Percentiles rank a stretch among this genome's conserved stretches.
Evolutionary conservation across 2,888 invertebrate species (phyloP).

Genomic region (Leptopilina drosophilae): DNA sequence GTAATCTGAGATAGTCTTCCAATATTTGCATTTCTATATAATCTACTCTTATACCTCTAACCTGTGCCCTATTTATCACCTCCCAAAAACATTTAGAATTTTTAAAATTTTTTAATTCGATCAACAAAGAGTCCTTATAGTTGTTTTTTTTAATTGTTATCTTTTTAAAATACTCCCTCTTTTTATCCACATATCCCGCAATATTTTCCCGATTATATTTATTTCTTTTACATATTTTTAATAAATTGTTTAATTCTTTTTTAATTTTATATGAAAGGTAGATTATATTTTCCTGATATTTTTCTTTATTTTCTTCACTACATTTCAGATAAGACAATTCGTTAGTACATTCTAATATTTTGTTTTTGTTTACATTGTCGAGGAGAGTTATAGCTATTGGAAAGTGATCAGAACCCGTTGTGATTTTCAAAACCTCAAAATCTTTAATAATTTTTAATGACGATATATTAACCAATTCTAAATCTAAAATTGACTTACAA

Average conservation of each 20-base stretch:
- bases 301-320: too few relatives aligned
- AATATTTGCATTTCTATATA: background rate
- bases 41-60: background rate
- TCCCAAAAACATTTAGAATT: background rate
- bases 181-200: background rate
- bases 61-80: background rate
- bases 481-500: background rate
- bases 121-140: background rate
- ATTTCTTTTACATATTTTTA: constrained; percentile 11
- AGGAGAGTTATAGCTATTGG: background rate
- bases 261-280: too few relatives aligned
- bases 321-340: too few relatives aligned
- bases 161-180: background rate
- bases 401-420: constrained; percentile 12
- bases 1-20: background rate
- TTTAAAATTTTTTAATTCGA: background rate
- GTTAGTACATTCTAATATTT: too few relatives aligned
- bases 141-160: background rate
- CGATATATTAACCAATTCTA: background rate
- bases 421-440: constrained; percentile 19
- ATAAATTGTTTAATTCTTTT: background rate
- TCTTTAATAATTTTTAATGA: constrained; percentile 1
- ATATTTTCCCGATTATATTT: background rate
- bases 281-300: too few relatives aligned
- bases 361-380: background rate